A percentile compares a stretch with the other conserved stretches of the same genome.
Conservation (phyloP, 2,888 invertebrate genomes). For the Helleia helle region DNA sequence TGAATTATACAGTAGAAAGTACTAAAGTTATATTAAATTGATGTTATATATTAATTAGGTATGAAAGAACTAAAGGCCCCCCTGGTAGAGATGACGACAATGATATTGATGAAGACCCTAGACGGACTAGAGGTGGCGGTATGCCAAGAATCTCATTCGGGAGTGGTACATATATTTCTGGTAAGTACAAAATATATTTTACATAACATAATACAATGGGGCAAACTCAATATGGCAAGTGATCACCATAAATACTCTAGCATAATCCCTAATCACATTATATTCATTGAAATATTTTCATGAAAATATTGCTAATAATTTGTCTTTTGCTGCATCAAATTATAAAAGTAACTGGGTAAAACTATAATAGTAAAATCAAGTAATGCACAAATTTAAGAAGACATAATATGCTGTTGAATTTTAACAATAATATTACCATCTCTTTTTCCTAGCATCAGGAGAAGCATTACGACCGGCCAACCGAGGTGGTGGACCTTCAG, state of each 20-base stretch:
- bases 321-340: too few species aligned
- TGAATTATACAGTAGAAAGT: too few species aligned
- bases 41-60: conserved; percentile 70
- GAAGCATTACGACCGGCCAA: conserved; percentile 42
- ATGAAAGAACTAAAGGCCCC: conserved; percentile 90
- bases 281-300: too few species aligned
- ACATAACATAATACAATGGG: neutral
- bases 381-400: too few species aligned
- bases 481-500: conserved; percentile 70
- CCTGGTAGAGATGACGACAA: conserved; percentile 92
- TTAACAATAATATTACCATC: conserved; percentile 15
- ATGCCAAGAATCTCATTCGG: conserved; percentile 55
- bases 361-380: too few species aligned
- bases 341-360: too few species aligned
- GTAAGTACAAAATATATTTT: conserved; percentile 24
- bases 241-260: too few species aligned
- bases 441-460: conserved; percentile 44
- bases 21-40: too few species aligned
- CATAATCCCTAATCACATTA: too few species aligned
- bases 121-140: conserved; percentile 75
- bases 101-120: conserved; percentile 85
- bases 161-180: conserved; percentile 63
- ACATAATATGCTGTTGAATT: too few species aligned
- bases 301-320: too few species aligned
- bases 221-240: too few species aligned